phyloP scores from a whole-genome alignment of 2,113 vertebrate genomes.

The Stigmatopora nigra region DNA sequence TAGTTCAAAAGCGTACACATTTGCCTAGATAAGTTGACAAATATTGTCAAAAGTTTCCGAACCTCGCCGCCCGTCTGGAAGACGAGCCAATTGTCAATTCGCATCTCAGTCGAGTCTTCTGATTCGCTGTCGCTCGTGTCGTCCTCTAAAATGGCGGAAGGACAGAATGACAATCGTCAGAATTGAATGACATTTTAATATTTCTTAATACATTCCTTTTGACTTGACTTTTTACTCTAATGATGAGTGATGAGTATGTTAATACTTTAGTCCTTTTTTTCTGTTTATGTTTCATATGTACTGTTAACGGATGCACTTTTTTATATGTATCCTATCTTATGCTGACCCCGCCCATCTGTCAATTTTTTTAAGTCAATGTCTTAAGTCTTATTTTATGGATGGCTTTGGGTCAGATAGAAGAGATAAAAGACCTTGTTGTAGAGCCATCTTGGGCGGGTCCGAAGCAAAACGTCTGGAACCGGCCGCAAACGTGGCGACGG shows the following conservation, averaged over 20 bases:
- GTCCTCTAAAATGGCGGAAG: constrained; percentile 53
- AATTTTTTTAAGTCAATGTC: too few species aligned
- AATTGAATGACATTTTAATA: too few species aligned
- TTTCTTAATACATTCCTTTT: too few species aligned
- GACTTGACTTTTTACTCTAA: too few species aligned
- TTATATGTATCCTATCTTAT: too few species aligned
- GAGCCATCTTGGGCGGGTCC: constrained; percentile 70
- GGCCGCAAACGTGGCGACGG: constrained; percentile 81
- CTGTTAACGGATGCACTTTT: too few species aligned
- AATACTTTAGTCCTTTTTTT: too few species aligned
- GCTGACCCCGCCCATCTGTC: too few species aligned
- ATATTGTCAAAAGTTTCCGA: constrained; percentile 3
- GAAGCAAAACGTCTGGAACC: constrained; percentile 74
- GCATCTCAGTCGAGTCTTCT: constrained; percentile 69
- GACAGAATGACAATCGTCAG: not conserved
- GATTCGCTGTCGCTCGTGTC: constrained; percentile 81
- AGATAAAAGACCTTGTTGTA: constrained; percentile 57
- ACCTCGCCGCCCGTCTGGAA: constrained; percentile 84
- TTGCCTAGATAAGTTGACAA: not conserved
- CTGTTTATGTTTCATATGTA: too few species aligned
- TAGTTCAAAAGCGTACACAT: not conserved
- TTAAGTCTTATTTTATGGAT: too few species aligned
- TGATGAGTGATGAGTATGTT: too few species aligned
- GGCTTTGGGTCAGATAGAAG: too few species aligned
- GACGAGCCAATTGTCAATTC: constrained; percentile 85